Evolutionary conservation across 2,113 vertebrate species (phyloP).

Genomic region (Gambusia holbrooki): DNA sequence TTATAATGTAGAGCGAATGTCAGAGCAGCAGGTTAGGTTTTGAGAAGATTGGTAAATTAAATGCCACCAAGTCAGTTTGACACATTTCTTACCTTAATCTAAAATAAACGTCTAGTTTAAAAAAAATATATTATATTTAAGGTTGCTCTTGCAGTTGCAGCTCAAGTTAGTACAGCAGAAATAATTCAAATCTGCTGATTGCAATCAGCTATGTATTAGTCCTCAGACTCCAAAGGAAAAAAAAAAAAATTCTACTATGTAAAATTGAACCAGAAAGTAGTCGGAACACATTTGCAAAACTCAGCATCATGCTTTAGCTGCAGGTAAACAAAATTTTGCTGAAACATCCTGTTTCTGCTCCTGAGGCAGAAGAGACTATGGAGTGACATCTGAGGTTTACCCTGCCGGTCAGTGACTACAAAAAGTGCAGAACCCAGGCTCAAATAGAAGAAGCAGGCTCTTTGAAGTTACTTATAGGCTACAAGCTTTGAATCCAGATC

Average conservation of each 20-base stretch:
- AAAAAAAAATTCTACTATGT: constrained; percentile 31
- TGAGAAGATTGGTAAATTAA: constrained; percentile 28
- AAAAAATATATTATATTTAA: background rate
- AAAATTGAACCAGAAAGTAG: constrained; percentile 26
- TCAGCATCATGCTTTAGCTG: constrained; percentile 23
- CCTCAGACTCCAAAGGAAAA: constrained; percentile 19
- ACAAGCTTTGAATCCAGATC: constrained; percentile 58
- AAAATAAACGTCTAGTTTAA: background rate
- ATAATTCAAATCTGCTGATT: too few relatives aligned
- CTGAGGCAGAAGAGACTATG: constrained; percentile 36
- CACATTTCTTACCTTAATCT: constrained; percentile 7
- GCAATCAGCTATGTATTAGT: too few relatives aligned
- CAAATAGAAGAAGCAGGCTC: constrained; percentile 33
- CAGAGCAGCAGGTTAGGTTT: constrained; percentile 24
- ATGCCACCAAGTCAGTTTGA: constrained; percentile 44
- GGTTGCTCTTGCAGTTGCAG: background rate
- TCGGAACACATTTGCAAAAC: constrained; percentile 37
- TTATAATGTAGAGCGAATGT: constrained; percentile 15
- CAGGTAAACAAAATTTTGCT: constrained; percentile 26
- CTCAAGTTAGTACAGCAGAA: background rate
- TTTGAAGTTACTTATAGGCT: constrained; percentile 58
- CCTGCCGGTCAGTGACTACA: constrained; percentile 39
- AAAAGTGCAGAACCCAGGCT: constrained; percentile 40
- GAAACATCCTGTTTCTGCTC: constrained; percentile 18
- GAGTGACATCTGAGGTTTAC: constrained; percentile 48